Percentiles rank a stretch among this genome's conserved stretches.
phyloP scores from a whole-genome alignment of 2,797 vertebrate genomes.

The Sebastes taczanowskii region DNA sequence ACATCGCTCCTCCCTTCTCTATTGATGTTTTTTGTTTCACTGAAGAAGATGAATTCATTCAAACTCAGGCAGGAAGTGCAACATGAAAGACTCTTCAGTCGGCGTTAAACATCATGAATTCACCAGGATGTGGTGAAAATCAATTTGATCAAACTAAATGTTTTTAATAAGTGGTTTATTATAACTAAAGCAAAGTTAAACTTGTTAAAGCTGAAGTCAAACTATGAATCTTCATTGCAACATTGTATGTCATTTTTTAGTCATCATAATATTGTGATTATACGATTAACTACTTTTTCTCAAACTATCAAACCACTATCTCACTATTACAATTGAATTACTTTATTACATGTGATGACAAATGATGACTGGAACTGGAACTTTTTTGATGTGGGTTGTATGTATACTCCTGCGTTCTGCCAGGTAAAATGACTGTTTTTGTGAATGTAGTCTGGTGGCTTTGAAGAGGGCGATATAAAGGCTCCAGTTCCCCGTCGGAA shows the following conservation, averaged over 20 bases:
- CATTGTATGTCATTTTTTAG: neutral
- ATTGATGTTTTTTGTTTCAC: neutral
- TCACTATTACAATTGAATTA: neutral
- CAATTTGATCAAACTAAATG: neutral
- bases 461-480: no score
- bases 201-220: slow-evolving; percentile 5
- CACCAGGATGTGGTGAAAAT: neutral
- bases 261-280: neutral
- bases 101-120: neutral
- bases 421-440: no score
- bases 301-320: neutral
- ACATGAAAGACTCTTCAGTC: neutral
- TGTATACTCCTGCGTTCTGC: accelerated
- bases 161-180: neutral
- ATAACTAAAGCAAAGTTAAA: neutral
- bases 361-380: neutral
- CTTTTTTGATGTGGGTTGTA: no score
- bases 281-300: neutral
- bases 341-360: neutral
- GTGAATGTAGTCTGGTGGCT: no score
- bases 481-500: no score
- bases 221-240: neutral
- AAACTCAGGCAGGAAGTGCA: neutral
- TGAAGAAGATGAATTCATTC: neutral
- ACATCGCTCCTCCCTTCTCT: neutral